These are phyloP conservation scores for Oxycera nigricornis DNA, from an alignment of 2,888 invertebrate genomes.

Conservation along the genomic window DNA sequence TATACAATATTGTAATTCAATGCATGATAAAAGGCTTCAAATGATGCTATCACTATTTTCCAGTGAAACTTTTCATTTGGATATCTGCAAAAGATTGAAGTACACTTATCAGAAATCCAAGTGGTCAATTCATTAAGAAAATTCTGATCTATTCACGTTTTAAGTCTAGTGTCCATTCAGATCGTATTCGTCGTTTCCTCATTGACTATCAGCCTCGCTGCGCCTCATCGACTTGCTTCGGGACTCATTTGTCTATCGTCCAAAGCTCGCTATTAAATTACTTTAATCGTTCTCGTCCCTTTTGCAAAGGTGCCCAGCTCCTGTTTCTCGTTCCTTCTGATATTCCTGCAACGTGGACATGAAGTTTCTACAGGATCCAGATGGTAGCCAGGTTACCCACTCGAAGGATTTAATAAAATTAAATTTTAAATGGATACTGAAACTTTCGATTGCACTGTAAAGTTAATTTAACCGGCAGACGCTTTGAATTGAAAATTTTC, in stretches of 20 bases:
- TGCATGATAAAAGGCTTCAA: too few relatives aligned
- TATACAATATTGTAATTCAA: too few relatives aligned
- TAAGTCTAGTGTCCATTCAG: neutral
- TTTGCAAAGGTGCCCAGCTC: neutral
- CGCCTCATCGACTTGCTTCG: neutral
- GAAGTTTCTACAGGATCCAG: neutral
- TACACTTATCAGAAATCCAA: neutral
- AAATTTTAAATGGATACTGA: constrained; percentile 36
- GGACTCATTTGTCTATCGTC: neutral
- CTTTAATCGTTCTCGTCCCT: neutral
- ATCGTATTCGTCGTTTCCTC: neutral
- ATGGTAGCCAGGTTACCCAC: neutral
- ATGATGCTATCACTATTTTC: too few relatives aligned
- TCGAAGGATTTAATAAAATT: constrained; percentile 35
- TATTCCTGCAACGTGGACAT: too few relatives aligned
- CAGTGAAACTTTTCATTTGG: too few relatives aligned
- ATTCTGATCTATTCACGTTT: constrained; percentile 2
- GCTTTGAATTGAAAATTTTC: constrained; percentile 33
- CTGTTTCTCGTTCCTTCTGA: too few relatives aligned
- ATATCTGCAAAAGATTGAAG: neutral
- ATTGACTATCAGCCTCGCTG: neutral
- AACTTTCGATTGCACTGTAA: constrained; percentile 36
- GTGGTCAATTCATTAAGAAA: neutral
- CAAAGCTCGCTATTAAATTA: neutral
- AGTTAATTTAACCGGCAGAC: constrained; percentile 31